Percentiles rank a stretch among this genome's conserved stretches.
phyloP scores from a whole-genome alignment of 2,113 vertebrate genomes.

The Gopherus flavomarginatus region DNA sequence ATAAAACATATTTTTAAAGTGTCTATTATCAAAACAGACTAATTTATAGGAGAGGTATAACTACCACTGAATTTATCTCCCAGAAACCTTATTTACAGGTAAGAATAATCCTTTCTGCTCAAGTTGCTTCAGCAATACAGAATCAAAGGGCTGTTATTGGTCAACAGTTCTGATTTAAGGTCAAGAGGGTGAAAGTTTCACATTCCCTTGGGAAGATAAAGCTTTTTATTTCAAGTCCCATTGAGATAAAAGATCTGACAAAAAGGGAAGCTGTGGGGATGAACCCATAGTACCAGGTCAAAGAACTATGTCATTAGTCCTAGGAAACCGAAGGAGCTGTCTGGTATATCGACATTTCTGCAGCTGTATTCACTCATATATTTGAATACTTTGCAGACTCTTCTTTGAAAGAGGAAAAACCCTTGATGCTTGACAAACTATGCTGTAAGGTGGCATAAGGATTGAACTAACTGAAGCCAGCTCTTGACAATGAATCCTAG shows the following conservation, averaged over 20 bases:
- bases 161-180: background rate
- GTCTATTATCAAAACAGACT: background rate
- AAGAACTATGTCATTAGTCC: background rate
- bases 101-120: background rate
- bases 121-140: background rate
- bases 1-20: background rate
- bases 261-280: fast-evolving
- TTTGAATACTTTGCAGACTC: background rate
- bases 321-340: background rate
- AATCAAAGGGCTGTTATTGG: background rate
- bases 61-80: background rate
- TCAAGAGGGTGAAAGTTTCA: background rate
- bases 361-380: background rate
- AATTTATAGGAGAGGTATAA: background rate
- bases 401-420: background rate
- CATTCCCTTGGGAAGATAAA: background rate
- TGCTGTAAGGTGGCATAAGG: background rate
- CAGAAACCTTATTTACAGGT: background rate
- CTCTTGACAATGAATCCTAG: fast-evolving
- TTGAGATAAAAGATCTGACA: background rate
- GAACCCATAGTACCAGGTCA: background rate
- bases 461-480: background rate
- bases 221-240: fast-evolving
- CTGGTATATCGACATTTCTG: background rate
- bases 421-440: background rate